A percentile compares a stretch with the other conserved stretches of the same genome.
Conservation (phyloP, 2,888 invertebrate genomes). For the Sinotaia quadrata region DNA sequence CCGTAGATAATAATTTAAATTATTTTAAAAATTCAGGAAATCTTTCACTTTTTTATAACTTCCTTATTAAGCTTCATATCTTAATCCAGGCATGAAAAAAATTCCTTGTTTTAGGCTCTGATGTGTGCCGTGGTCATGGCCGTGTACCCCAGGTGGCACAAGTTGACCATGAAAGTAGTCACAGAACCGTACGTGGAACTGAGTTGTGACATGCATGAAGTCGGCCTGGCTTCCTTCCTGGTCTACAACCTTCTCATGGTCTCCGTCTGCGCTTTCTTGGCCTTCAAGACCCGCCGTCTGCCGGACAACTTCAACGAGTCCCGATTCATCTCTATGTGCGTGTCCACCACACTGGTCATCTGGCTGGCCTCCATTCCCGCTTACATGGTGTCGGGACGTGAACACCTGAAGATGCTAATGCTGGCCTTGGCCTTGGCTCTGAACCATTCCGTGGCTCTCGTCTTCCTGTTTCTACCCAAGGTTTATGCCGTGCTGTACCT, state of each 20-base stretch:
- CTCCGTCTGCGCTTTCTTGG: slow-evolving; percentile 53
- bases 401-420: slow-evolving; percentile 37
- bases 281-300: slow-evolving; percentile 62
- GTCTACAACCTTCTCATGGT: slow-evolving; percentile 58
- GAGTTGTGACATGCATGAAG: slow-evolving; percentile 45
- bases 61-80: no score
- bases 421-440: slow-evolving; percentile 43
- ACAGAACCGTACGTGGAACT: slow-evolving; percentile 52
- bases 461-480: slow-evolving; percentile 46
- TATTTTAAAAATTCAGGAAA: no score
- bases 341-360: slow-evolving; percentile 60
- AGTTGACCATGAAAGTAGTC: slow-evolving; percentile 40
- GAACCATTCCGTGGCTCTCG: slow-evolving; percentile 44
- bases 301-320: slow-evolving; percentile 68
- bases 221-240: slow-evolving; percentile 50
- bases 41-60: no score
- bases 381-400: slow-evolving; percentile 49
- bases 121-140: background rate
- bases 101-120: background rate
- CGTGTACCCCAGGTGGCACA: slow-evolving; percentile 3
- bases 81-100: no score
- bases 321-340: slow-evolving; percentile 58
- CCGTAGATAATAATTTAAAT: no score
- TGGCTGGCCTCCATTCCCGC: slow-evolving; percentile 61
- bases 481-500: slow-evolving; percentile 43